Evolutionary conservation across 2,888 invertebrate genomes (phyloP).

Genomic region (Drepanosiphum platanoidis): DNA sequence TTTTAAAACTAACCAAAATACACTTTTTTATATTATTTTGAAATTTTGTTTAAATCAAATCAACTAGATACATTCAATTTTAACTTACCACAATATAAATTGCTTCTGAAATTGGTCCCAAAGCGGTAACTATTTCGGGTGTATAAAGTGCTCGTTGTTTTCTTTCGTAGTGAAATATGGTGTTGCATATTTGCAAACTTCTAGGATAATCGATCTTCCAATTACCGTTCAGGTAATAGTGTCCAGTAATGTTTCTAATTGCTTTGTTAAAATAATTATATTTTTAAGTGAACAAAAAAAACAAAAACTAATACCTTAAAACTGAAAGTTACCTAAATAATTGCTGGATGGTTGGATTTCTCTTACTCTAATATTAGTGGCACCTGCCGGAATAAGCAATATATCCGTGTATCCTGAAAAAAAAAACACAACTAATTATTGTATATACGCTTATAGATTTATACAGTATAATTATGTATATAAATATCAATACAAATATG

Average conservation of each 20-base stretch:
- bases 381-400: slow-evolving; percentile 88
- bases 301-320: neutral
- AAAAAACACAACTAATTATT: too few relatives aligned
- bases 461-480: too few relatives aligned
- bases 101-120: slow-evolving; percentile 91
- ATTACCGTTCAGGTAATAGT: slow-evolving; percentile 93
- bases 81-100: slow-evolving; percentile 82
- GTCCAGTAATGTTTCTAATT: slow-evolving; percentile 81
- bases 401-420: slow-evolving; percentile 86
- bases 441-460: too few relatives aligned
- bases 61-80: neutral
- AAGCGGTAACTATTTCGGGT: slow-evolving; percentile 83
- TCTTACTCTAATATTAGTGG: slow-evolving; percentile 86
- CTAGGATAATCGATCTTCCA: slow-evolving; percentile 93
- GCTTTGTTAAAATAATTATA: slow-evolving; percentile 71
- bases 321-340: slow-evolving; percentile 77
- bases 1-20: too few relatives aligned
- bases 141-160: slow-evolving; percentile 82
- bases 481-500: too few relatives aligned
- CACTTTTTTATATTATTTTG: too few relatives aligned
- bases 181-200: slow-evolving; percentile 81
- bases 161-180: slow-evolving; percentile 88
- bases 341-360: slow-evolving; percentile 87
- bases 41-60: neutral
- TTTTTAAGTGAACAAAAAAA: neutral